phyloP scores from a whole-genome alignment of 2,888 invertebrate species.

The Oligia strigilis region DNA sequence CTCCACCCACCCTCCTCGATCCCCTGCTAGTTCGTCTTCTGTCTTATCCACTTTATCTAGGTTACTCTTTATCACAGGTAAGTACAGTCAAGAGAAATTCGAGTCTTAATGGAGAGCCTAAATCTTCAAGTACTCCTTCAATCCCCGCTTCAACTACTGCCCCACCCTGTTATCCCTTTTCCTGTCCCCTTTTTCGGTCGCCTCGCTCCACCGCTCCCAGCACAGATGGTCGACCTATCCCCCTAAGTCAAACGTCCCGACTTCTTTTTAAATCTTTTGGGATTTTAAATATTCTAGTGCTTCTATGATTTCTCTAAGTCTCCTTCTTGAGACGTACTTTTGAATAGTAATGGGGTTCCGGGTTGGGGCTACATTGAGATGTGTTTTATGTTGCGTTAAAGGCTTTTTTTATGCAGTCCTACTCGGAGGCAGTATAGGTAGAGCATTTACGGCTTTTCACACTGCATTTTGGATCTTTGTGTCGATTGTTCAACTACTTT shows the following conservation, averaged over 20 bases:
- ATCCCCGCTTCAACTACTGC: constrained; percentile 41
- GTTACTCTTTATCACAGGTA: no score
- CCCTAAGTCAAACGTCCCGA: constrained; percentile 56
- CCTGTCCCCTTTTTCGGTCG: constrained; percentile 59
- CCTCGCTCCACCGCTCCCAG: constrained; percentile 50
- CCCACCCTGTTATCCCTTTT: constrained; percentile 53
- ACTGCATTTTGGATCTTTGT: not conserved
- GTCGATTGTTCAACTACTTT: not conserved
- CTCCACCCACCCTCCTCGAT: no score
- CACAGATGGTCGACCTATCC: constrained; percentile 54
- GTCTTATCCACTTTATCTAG: no score
- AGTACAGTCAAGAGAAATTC: no score
- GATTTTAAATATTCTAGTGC: constrained; percentile 36
- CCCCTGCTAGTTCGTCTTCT: no score
- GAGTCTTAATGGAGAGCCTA: not conserved
- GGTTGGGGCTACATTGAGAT: not conserved
- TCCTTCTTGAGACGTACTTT: constrained; percentile 5
- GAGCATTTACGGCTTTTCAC: not conserved
- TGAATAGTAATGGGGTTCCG: not conserved
- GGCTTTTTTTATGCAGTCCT: not conserved
- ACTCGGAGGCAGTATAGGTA: not conserved
- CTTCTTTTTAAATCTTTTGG: constrained; percentile 56
- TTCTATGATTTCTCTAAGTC: constrained; percentile 26
- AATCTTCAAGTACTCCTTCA: not conserved
- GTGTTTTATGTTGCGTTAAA: not conserved